phyloP scores from a whole-genome alignment of 2,797 vertebrate species.

The Phyllotis vaccarum region DNA sequence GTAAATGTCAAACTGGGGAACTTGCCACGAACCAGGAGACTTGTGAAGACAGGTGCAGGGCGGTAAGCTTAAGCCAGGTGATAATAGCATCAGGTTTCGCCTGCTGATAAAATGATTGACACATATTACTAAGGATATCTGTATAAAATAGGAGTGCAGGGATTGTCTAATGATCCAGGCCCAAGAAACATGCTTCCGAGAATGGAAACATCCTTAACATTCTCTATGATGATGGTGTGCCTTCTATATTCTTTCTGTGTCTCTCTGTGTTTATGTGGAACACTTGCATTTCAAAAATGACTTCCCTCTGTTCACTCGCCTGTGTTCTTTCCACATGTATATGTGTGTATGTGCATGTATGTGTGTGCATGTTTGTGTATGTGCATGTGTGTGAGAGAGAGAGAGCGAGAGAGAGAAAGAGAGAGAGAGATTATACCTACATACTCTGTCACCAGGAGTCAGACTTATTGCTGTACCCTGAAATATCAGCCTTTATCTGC shows the following conservation, averaged over 20 bases:
- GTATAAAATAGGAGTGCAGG: constrained; percentile 35
- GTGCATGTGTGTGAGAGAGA: no score
- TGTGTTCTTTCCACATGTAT: not conserved
- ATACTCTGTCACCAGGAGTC: not conserved
- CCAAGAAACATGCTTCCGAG: not conserved
- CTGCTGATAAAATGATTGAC: not conserved
- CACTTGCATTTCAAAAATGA: not conserved
- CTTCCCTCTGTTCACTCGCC: not conserved
- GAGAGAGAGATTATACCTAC: not conserved
- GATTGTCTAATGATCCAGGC: constrained; percentile 28
- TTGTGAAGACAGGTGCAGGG: not conserved
- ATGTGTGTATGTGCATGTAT: not conserved
- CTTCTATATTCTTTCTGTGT: not conserved
- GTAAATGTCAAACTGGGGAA: constrained; percentile 66
- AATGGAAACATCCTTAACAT: not conserved
- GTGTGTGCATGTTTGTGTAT: not conserved
- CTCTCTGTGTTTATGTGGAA: not conserved
- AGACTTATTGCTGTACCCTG: not conserved
- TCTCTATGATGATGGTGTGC: not conserved
- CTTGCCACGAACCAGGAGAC: constrained; percentile 62
- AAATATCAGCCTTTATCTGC: constrained; percentile 9
- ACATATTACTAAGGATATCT: not conserved
- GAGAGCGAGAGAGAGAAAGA: no score
- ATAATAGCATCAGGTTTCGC: not conserved
- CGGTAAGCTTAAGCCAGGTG: constrained; percentile 34